Base-by-base conservation (phyloP, 1,140 invertebrate species). In the Drosophila teissieri region DNA sequence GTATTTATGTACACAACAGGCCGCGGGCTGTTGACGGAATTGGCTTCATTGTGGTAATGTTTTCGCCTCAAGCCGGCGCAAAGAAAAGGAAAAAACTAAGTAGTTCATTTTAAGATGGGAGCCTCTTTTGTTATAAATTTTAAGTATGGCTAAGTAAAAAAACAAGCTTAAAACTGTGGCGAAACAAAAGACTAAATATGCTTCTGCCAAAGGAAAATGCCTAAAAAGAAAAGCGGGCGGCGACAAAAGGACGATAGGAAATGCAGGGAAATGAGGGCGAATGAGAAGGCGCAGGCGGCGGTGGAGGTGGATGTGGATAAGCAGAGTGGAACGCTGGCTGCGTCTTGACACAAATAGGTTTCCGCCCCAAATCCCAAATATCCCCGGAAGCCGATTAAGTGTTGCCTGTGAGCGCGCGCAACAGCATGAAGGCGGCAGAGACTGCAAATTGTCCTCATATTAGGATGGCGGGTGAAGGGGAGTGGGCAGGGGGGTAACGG, bases 381-480 rank as follows among this genome's bases (percentile, higher is more conserved):
- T 89, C 80, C 85, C 84, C 85, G 85, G 80, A 89, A 89, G 84
- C 85, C 84, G 84, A 89, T 90, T 89, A 89, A 89, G 84, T 89
- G 84, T 90, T 89, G 68, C 84, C 80, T 73, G 70, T 88, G 79
- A 86, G 82, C 82, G 84, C 73, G 77, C 80, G 84, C 84, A 88
- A 88, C 84, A 88, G 84, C 80, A 70, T 89, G 84, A 82, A 86
- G 79, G 65, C 46, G 49, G 27, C 63, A 61, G 67, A 37, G 74
- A 70, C 82, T 85, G 82, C 74, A 82, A 82, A 85, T 83, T 85
- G 80, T 79, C 62, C 70, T 75, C 49, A 48, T 70, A 57, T 31
- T 51, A 34, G 48, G 48, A 34, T 15, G 24, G 46, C 1, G 27
- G 48, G 15, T 17, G 3, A 7, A 6, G 48, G 44, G 19, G 3